Percentiles rank a stretch among this genome's conserved stretches.
Evolutionary conservation across 2,797 vertebrate genomes (phyloP).

Genomic region (Schizopygopsis malacanthus): DNA sequence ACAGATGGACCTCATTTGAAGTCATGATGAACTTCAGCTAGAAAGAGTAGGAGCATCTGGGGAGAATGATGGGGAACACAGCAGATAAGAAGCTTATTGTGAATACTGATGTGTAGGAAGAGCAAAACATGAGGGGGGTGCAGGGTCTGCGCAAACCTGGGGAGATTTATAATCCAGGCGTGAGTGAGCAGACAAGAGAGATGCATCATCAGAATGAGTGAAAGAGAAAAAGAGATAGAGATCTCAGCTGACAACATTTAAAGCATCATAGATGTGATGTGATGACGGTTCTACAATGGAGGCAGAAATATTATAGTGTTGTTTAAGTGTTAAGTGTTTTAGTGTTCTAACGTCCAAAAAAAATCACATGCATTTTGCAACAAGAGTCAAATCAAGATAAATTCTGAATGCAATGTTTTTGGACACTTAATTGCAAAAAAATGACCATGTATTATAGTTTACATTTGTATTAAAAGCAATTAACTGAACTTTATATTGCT

Average conservation of each 20-base stretch:
- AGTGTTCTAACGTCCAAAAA: not conserved
- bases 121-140: slow-evolving; percentile 13
- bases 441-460: not conserved
- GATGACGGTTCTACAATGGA: not conserved
- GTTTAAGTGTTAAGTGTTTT: not conserved
- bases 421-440: not conserved
- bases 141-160: slow-evolving; percentile 60
- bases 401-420: not conserved
- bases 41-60: slow-evolving; percentile 54
- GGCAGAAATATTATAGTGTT: not conserved
- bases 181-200: slow-evolving; percentile 70
- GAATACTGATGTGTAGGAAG: slow-evolving; percentile 60
- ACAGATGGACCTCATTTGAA: slow-evolving; percentile 52
- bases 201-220: slow-evolving; percentile 65
- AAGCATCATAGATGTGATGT: not conserved
- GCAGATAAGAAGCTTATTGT: slow-evolving; percentile 72
- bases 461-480: not conserved
- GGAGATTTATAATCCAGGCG: slow-evolving; percentile 71
- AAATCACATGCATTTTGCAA: not conserved
- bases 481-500: not conserved
- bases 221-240: slow-evolving; percentile 64
- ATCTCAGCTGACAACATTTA: not conserved
- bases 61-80: slow-evolving; percentile 57
- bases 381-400: not conserved
- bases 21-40: slow-evolving; percentile 53